These are phyloP conservation scores for Scotopteryx bipunctaria DNA, from an alignment of 2,888 invertebrate species.

Conservation along the genomic window DNA sequence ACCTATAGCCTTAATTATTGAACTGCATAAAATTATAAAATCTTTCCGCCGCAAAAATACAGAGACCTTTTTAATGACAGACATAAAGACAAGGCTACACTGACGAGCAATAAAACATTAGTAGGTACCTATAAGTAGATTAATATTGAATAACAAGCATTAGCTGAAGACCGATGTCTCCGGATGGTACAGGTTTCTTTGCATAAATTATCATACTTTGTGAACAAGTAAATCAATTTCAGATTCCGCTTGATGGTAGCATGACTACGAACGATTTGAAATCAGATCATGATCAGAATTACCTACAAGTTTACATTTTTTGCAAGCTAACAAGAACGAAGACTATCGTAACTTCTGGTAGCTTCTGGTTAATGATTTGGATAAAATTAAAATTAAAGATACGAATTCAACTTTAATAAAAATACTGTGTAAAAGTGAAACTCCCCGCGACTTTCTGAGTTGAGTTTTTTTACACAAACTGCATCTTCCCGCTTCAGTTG, in stretches of 20 bases:
- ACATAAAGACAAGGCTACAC: slow-evolving; percentile 9
- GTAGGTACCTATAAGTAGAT: slow-evolving; percentile 30
- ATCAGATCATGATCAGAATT: slow-evolving; percentile 27
- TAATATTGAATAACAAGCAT: slow-evolving; percentile 63
- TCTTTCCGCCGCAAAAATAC: not conserved
- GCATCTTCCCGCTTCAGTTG: too few species aligned
- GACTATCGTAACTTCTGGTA: not conserved
- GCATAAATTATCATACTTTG: slow-evolving; percentile 70
- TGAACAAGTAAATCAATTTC: slow-evolving; percentile 54
- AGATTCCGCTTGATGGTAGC: slow-evolving; percentile 40
- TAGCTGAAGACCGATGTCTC: slow-evolving; percentile 63
- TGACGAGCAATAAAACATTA: slow-evolving; percentile 32
- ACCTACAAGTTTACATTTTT: slow-evolving; percentile 19
- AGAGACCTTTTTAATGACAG: not conserved
- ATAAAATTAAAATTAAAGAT: not conserved
- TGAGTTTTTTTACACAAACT: too few species aligned
- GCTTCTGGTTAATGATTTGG: slow-evolving; percentile 6
- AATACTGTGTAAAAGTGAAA: too few species aligned
- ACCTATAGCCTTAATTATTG: too few species aligned
- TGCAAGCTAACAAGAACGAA: not conserved
- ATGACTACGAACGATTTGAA: slow-evolving; percentile 42
- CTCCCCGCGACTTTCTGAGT: too few species aligned
- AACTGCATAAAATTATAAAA: too few species aligned
- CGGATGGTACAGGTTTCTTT: slow-evolving; percentile 73
- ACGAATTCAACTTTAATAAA: too few species aligned